Base-by-base conservation (phyloP, 2,888 invertebrate species). In the Rhamphomyia laevipes region DNA sequence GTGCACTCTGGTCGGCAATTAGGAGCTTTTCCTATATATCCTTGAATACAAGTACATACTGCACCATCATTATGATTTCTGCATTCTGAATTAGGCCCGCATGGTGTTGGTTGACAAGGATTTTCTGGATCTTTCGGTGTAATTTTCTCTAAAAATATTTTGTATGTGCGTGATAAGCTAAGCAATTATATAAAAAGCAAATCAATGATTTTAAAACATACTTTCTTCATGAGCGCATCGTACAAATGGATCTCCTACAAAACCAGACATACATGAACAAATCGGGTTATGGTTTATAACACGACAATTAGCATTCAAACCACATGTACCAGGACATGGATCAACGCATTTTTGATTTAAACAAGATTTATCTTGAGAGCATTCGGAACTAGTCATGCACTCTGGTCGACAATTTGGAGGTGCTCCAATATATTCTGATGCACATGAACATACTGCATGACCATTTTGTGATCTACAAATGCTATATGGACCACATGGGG, bases 1-100 rank as follows among this genome's bases (percentile, higher is more conserved):
- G 83, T 79, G 70, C 90, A 90, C 74, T 89, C 87, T 21, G 89
- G 89, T 43, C 89, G 78, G 64, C 90, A 91, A 66, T 86, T 86
- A 37, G 89, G 89, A 41, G 91, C 79, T 61, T 87, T 77, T 45
- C 92, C 91, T 50, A 87, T 76, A 65, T 85, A 89, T 62, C 84
- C 82, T 44, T 80, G 75, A 59, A 82, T 71, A 66, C 89, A 90
- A 51, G 87, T 86, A 65, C 90, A 90, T 41, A 84, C 84, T 18
- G 87, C 80, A 56, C 81, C 82, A 60, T 81, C 81, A 56, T 85
- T 83, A 50, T 59, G 56, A 37, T 58, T 56, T 57, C 83, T 80
- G 70, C 91, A 91, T 69, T 86, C 82, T 27, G 89, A 86, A 67
- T 88, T 83, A 18, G 84, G 81, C 48, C 90, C 90, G 65, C 90